Base-by-base conservation (phyloP, 1,140 invertebrate species). In the Drusus annulatus region DNA sequence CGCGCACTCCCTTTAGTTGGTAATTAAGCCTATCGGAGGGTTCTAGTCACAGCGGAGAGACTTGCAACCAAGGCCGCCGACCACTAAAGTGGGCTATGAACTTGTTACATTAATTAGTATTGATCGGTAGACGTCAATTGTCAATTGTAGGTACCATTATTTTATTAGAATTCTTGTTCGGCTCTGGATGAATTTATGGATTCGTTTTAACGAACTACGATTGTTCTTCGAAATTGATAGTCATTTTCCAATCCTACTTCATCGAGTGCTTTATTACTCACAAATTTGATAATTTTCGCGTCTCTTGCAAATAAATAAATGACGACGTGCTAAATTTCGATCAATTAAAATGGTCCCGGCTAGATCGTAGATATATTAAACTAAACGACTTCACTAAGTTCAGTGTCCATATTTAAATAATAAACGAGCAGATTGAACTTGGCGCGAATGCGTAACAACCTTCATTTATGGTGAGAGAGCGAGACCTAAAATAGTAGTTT, bases 381-480 rank as follows among this genome's bases (percentile, higher is more conserved):
- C n/a, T 17, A 8, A 63, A 28, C 23, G 23, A 63, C 23, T 63
- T 63, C 23, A 28, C 60, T 23, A 63, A 63, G 60, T 63, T 63
- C 60, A 63, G 23, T 63, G 60, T 4, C 23, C 23, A 63, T 63
- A 63, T 63, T 63, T 5, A 16, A 63, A 69, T 69, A 69, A 69
- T 51, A 45, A 21, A 69, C 17, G 31, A 69, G 17, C 19, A 19
- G 17, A 19, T 17, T 56, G 50, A 74, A 52, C 51, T 74, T 74
- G 51, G 31, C 51, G 69, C 50, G 69, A 28, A 69, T 17, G 25
- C 62, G 25, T 65, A 65, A 65, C 62, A 65, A 28, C 62, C 62
- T 25, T 31, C 62, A 28, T 25, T 65, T 45, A 45, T 45, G 1
- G 25, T 13, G 62, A 65, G 21, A 25, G 23, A 50, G 65, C 8